A percentile compares a stretch with the other conserved stretches of the same genome.
phyloP scores from a whole-genome alignment of 2,797 vertebrate genomes.

The Telmatherina bonti region DNA sequence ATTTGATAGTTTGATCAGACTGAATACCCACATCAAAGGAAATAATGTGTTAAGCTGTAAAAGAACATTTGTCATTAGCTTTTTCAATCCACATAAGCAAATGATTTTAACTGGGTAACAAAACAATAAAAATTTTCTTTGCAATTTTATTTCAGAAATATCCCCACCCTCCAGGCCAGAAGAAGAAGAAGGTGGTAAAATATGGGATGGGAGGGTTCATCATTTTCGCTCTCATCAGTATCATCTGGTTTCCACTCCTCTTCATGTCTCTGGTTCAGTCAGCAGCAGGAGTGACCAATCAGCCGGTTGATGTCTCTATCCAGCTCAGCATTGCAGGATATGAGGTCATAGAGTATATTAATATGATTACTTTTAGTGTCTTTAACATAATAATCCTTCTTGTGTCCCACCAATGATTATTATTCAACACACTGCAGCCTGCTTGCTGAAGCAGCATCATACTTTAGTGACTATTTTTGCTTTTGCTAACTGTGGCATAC shows the following conservation, averaged over 20 bases:
- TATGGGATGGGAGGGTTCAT: slow-evolving; percentile 83
- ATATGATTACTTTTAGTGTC: background rate
- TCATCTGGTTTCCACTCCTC: slow-evolving; percentile 86
- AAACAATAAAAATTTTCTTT: background rate
- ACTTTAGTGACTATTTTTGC: background rate
- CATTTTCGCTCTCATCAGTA: slow-evolving; percentile 80
- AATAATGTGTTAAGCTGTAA: background rate
- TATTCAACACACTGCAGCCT: background rate
- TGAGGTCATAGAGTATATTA: slow-evolving; percentile 62
- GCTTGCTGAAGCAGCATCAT: background rate
- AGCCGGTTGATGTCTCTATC: slow-evolving; percentile 81
- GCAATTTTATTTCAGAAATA: slow-evolving; percentile 80
- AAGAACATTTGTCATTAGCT: background rate
- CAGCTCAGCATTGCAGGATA: slow-evolving; percentile 82
- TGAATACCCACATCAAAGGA: background rate
- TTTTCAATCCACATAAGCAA: too few species aligned
- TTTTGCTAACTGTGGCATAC: background rate
- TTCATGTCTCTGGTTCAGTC: slow-evolving; percentile 85
- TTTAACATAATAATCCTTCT: background rate
- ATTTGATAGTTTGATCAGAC: background rate
- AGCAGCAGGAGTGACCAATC: slow-evolving; percentile 82
- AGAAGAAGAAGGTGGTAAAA: slow-evolving; percentile 86
- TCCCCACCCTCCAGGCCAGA: slow-evolving; percentile 83
- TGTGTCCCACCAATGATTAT: background rate
- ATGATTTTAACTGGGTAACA: background rate